Base-by-base conservation (phyloP, 2,888 invertebrate species). In the Stegophylla sp. region DNA sequence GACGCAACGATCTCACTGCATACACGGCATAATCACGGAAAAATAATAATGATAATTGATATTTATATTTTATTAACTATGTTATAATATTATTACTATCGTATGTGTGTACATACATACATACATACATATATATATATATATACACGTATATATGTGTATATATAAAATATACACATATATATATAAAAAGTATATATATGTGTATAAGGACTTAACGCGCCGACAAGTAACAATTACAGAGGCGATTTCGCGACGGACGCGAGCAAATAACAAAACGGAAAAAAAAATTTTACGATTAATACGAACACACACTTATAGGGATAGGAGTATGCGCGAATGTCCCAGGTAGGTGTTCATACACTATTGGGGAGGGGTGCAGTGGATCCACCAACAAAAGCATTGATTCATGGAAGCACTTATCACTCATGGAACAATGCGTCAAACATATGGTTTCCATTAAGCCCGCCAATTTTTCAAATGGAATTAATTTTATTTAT, bases 361-460 rank as follows among this genome's bases (percentile, higher is more conserved):
- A n/a, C n/a, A n/a, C 28, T 23, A 23, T 28, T n/a, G 23, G 43
- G 67, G 51, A n/a, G 20, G 45, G 69, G 77, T 12, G 73, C 45
- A 56, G 53, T 28, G 56, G 59, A 28, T 69, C 77, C 43, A 69
- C 51, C 71, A 71, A 79, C 79, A 71, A 71, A 71, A 71, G 48
- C 63, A 41, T 71, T 71, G 75, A 66, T 53, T 59, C 79, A 79
- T 79, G 79, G 79, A 79, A 79, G 20, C 28, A 26, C 67, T 12
- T 45, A 26, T 17, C 53, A 20, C n/a, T 71, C 79, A 79, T 79
- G 79, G 79, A 79, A 79, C 23, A 71, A 17, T 71, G 10, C 15
- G 20, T 45, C 45, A 13, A 69, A 59, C 77, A 79, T 71, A 79
- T 71, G 79, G 34, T 51, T 69, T 7, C 7, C 15, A 9, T 20